Evolutionary conservation across 2,797 vertebrate species (phyloP).

Genomic region (Girardinus metallicus): DNA sequence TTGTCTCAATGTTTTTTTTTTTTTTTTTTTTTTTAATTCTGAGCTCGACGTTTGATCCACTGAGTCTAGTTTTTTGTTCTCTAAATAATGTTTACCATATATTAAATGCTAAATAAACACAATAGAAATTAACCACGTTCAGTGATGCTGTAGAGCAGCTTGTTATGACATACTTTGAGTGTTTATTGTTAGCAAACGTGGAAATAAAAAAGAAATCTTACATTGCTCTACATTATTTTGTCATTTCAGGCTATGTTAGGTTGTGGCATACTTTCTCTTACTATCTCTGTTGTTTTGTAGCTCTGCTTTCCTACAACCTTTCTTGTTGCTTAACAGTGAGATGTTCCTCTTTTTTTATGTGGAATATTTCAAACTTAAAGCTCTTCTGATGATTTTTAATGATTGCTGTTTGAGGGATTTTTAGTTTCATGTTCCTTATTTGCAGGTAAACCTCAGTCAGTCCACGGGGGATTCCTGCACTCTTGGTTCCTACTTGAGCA

Average conservation of each 20-base stretch:
- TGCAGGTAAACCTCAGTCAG: slow-evolving; percentile 64
- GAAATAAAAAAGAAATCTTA: not conserved
- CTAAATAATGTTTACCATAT: not conserved
- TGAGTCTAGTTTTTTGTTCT: not conserved
- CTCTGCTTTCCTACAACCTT: not conserved
- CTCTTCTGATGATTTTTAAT: not conserved
- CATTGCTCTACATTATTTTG: not conserved
- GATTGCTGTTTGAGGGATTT: not conserved
- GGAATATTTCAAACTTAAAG: not conserved
- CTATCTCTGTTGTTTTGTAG: not conserved
- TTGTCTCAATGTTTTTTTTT: not conserved
- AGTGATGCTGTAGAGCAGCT: not conserved
- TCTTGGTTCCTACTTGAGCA: slow-evolving; percentile 89
- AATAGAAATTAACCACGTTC: not conserved
- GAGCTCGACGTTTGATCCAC: not conserved
- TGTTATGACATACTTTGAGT: not conserved
- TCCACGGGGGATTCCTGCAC: slow-evolving; percentile 75
- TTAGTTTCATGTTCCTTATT: slow-evolving; percentile 37
- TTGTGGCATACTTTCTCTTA: not conserved
- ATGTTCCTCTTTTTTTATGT: not conserved
- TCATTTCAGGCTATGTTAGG: not conserved
- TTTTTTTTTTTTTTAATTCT: not conserved
- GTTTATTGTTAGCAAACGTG: not conserved
- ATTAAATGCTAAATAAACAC: not conserved
- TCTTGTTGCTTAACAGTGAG: not conserved